Evolutionary conservation across 2,888 invertebrate species (phyloP), one percentile per base, ranked within the genome.

Genomic region (Caenorhabditis imperialis): DNA sequence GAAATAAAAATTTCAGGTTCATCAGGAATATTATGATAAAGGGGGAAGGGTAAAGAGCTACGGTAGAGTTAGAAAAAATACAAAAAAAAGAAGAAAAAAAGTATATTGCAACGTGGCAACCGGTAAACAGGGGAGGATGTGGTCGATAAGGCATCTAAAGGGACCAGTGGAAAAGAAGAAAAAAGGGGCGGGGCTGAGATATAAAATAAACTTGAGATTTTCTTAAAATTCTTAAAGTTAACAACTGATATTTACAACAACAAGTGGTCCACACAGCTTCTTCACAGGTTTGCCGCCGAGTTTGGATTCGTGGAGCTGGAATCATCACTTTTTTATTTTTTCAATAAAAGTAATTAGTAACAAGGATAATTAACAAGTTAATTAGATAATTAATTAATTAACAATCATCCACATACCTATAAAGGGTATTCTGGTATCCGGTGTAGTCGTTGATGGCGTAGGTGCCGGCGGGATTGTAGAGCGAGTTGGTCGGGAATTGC

Each of bases 271-370:
- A 47, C 23, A 14, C 16, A n/a, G 40, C 14, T 22, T 37, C 14
- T 35, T 83, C 60, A 84, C 23, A 84, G 77, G 55, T 84, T 84
- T 10, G 82, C 81, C 18, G 81, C 82, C 16, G 83, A 81, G 55
- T 81, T 81, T 30, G 83, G 82, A 60, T 82, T 82, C 37, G 72
- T 77, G 14, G 81, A 78, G 76, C 84, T 84, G 73, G n/a, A n/a
- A n/a, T n/a, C n/a, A n/a, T n/a, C n/a, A n/a, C n/a, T n/a, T n/a
- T n/a, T n/a, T n/a, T n/a, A n/a, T n/a, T n/a, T n/a, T n/a, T n/a
- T n/a, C n/a, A n/a, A n/a, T n/a, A n/a, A n/a, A n/a, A n/a, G n/a
- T n/a, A n/a, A n/a, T n/a, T n/a, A n/a, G n/a, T n/a, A n/a, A n/a
- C n/a, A n/a, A n/a, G n/a, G 33, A 23, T 53, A 14, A 18, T 53